phyloP scores from a whole-genome alignment of 2,797 vertebrate species.

The Huso huso region DNA sequence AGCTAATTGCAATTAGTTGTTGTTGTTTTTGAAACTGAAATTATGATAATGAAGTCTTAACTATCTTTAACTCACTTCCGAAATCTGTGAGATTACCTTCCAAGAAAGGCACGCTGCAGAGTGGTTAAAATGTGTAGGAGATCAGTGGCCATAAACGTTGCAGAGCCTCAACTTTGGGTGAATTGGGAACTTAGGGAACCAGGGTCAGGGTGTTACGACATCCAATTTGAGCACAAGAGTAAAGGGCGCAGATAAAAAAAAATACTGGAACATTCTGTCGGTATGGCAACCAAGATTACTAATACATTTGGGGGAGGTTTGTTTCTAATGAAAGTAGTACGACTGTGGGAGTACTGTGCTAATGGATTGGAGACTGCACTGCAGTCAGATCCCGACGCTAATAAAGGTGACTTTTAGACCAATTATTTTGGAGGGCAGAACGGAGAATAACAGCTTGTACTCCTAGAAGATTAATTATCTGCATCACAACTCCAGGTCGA shows the following conservation, averaged over 20 bases:
- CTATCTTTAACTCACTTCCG: too few relatives aligned
- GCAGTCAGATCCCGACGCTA: background rate
- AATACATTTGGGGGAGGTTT: conserved; percentile 8
- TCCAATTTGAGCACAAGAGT: background rate
- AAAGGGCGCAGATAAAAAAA: background rate
- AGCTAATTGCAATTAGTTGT: too few relatives aligned
- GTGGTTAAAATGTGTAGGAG: too few relatives aligned
- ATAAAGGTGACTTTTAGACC: background rate
- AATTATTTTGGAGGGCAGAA: conserved; percentile 5
- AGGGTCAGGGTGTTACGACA: conserved; percentile 6
- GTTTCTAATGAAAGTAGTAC: background rate
- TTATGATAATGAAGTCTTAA: too few relatives aligned
- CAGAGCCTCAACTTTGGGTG: background rate
- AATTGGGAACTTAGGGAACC: background rate
- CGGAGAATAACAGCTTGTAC: background rate
- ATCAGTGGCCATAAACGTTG: background rate
- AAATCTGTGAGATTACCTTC: too few relatives aligned
- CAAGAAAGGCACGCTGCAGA: too few relatives aligned
- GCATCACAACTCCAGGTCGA: background rate
- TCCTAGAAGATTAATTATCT: background rate
- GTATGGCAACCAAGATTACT: conserved; percentile 13
- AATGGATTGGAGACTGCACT: background rate
- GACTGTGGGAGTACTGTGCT: background rate
- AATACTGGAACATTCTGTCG: background rate
- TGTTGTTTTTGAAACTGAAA: too few relatives aligned